phyloP scores from a whole-genome alignment of 2,113 vertebrate species.

The Phoenicopterus ruber region DNA sequence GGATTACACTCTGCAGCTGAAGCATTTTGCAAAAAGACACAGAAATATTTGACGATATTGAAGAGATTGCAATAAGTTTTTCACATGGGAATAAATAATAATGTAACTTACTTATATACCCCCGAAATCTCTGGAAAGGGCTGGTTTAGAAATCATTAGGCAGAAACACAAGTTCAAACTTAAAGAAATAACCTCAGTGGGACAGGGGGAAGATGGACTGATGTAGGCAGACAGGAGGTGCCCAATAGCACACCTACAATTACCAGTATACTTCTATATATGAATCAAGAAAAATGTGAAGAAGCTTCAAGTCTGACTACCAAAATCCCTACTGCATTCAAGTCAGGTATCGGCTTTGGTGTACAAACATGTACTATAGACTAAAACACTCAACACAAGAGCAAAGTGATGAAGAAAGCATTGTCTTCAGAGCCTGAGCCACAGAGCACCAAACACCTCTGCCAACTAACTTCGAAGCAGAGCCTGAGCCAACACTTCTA shows the following conservation, averaged over 20 bases:
- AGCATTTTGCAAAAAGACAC: neutral
- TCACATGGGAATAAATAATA: neutral
- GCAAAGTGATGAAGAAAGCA: neutral
- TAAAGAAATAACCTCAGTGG: neutral
- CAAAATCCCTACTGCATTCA: neutral
- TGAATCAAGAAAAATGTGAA: neutral
- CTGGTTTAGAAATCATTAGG: neutral
- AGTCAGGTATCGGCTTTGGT: neutral
- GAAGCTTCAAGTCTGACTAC: neutral
- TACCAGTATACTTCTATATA: neutral
- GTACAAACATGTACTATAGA: neutral
- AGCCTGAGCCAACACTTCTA: slow-evolving; percentile 60
- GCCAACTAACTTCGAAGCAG: slow-evolving; percentile 52
- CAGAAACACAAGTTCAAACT: neutral
- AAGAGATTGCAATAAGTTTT: neutral
- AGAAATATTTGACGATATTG: neutral
- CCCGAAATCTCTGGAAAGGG: neutral
- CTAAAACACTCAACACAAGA: neutral
- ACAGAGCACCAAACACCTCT: slow-evolving; percentile 33
- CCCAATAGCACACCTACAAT: neutral
- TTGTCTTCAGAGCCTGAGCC: slow-evolving; percentile 33
- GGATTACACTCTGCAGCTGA: neutral
- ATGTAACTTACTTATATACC: neutral
- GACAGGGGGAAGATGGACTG: neutral
- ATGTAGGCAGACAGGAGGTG: neutral